Evolutionary conservation across 1,140 invertebrate species (phyloP).

Genomic region (Lasioglossum baleicum): DNA sequence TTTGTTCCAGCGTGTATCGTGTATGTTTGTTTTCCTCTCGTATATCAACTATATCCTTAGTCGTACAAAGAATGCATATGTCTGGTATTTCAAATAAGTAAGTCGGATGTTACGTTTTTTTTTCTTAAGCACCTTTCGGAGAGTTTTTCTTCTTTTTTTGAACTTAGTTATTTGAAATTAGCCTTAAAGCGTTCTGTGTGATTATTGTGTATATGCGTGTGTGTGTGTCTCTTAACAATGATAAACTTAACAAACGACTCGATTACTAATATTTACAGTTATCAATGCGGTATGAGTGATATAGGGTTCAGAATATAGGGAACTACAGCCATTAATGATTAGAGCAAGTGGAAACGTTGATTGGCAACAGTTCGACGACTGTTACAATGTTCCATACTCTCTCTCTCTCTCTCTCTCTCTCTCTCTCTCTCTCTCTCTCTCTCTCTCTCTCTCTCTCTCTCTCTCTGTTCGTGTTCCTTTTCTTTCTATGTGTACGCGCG

Average conservation of each 20-base stretch:
- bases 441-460: too few relatives aligned
- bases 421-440: too few relatives aligned
- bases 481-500: too few relatives aligned
- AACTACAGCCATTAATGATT: slow-evolving; percentile 66
- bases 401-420: too few relatives aligned
- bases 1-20: slow-evolving; percentile 27
- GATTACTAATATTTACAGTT: slow-evolving; percentile 72
- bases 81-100: slow-evolving; percentile 56
- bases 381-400: neutral
- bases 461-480: neutral
- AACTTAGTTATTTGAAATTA: slow-evolving; percentile 48
- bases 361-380: slow-evolving; percentile 43
- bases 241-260: slow-evolving; percentile 53
- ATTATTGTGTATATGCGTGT: neutral
- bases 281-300: slow-evolving; percentile 66
- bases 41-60: slow-evolving; percentile 3
- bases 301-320: slow-evolving; percentile 64
- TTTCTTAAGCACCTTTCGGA: slow-evolving; percentile 49
- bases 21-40: neutral
- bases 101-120: slow-evolving; percentile 37
- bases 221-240: slow-evolving; percentile 29
- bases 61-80: slow-evolving; percentile 22
- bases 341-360: slow-evolving; percentile 61
- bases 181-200: neutral
- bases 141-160: slow-evolving; percentile 14